Evolutionary conservation across 2,113 vertebrate species (phyloP), one percentile per base, ranked within the genome.

Genomic region (Stegastes partitus): DNA sequence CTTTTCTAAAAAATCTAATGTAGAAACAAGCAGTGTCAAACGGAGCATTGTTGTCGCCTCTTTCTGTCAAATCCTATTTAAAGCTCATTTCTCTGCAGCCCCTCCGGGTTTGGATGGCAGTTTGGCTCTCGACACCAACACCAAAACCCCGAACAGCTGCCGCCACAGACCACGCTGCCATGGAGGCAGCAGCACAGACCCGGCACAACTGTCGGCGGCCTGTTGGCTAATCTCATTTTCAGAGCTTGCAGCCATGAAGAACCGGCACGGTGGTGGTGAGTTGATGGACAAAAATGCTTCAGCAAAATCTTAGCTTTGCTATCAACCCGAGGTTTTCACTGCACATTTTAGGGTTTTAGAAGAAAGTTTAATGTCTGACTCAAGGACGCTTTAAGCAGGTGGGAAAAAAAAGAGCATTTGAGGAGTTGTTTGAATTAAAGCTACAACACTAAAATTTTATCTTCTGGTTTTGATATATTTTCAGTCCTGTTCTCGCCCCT

Each of bases 91-190:
- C 59, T 47, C 45, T 42, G 51, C 56, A 39, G 70, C 53, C 55
- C 59, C 68, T 67, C 61, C 47, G 22, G 68, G 59, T 44, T 66
- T 57, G 66, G 68, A 64, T 3, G 3, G 10, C 50, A 49, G 50
- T 74, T 69, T 84, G 68, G 79, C 78, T 59, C 67, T 14, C 11
- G 5, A 28, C 55, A 68, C 55, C 54, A 42, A 22, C 42, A 68
- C 25, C 83, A 77, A 82, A n/a, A 85, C 56, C 44, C 59, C 56
- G 1, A 72, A 82, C 85, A 86, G 83, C 86, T 84, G 81, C 62
- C 3, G 11, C 64, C 9, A 2, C 78, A 75, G 50, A 73, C 58
- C 54, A 3, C 1, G 15, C 26, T n/a, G 61, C 55, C 37, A 51
- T 45, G 1, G 23, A 55, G 49, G 72, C 71, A 31, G 70, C 66